Evolutionary conservation across 2,797 vertebrate genomes (phyloP), one percentile per base, ranked within the genome.

Genomic region (Sphaeramia orbicularis): DNA sequence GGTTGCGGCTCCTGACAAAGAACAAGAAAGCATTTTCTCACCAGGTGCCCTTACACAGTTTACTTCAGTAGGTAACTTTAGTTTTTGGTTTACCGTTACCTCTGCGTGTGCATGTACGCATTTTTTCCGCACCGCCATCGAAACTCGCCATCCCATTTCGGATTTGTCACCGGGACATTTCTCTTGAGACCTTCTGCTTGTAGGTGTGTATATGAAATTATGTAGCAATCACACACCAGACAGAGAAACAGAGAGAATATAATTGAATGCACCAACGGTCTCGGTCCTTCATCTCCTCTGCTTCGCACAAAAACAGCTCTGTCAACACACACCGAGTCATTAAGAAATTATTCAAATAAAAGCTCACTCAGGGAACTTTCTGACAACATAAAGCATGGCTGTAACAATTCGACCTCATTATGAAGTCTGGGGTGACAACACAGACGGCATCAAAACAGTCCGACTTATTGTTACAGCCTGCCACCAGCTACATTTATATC

Each of bases 311-410:
- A 67, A n/a, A 43, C 11, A 35, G 18, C 4, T 49, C 54, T 11
- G 42, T 59, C 21, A 45, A 43, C 42, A 68, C 27, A 53, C 27
- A 21, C 32, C 30, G 62, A 63, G 53, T 76, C 40, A 53, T 84
- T 65, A 40, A 55, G 61, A 64, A 65, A 76, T 62, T 56, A 86
- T 82, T 68, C 78, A 83, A 80, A 84, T 65, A 50, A 42, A 63
- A 16, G 21, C 42, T 67, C 30, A 18, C 55, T 15, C 36, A 61
- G 45, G 66, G 63, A 86, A 77, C 61, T 56, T 70, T 65, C 0
- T 57, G 72, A 76, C 72, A 78, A 55, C 56, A 45, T 56, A 49
- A 75, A 72, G 27, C 65, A 30, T 1, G 1, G 52, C 51, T 13
- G 53, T 15, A 47, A 65, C 57, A 43, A 58, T 50, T 42, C 18